phyloP scores from a whole-genome alignment of 2,113 vertebrate species.

The Chionodraco myersi region DNA sequence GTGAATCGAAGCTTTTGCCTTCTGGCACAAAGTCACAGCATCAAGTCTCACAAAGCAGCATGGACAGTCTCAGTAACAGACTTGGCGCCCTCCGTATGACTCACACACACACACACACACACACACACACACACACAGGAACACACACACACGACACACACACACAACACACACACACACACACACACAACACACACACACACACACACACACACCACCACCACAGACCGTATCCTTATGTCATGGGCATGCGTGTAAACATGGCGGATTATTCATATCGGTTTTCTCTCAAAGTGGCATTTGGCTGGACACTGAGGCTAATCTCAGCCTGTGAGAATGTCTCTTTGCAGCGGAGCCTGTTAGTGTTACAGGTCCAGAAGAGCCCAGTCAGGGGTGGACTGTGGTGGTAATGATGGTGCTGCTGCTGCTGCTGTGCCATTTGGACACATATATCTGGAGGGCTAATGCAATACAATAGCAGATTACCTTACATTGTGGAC shows the following conservation, averaged over 20 bases:
- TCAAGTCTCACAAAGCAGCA: constrained; percentile 63
- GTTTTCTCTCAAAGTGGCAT: constrained; percentile 70
- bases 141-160: constrained; percentile 3
- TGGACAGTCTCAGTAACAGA: constrained; percentile 65
- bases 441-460: constrained; percentile 50
- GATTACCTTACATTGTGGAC: constrained; percentile 72
- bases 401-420: constrained; percentile 20
- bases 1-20: constrained; percentile 74
- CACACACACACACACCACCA: constrained; percentile 6
- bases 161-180: constrained; percentile 26
- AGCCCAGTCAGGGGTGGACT: neutral
- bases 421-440: constrained; percentile 38
- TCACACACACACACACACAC: constrained; percentile 49
- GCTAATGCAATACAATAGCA: constrained; percentile 47
- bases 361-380: constrained; percentile 34
- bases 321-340: constrained; percentile 60
- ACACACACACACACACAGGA: neutral
- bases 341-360: constrained; percentile 45
- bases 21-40: constrained; percentile 57
- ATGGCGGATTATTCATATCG: constrained; percentile 75
- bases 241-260: constrained; percentile 72
- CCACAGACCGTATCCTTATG: constrained; percentile 65
- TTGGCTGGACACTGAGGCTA: constrained; percentile 68
- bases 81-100: constrained; percentile 57
- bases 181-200: constrained; percentile 41